These are phyloP conservation scores for Microctonus hyperodae DNA, from an alignment of 2,888 invertebrate species.

Conservation along the genomic window DNA sequence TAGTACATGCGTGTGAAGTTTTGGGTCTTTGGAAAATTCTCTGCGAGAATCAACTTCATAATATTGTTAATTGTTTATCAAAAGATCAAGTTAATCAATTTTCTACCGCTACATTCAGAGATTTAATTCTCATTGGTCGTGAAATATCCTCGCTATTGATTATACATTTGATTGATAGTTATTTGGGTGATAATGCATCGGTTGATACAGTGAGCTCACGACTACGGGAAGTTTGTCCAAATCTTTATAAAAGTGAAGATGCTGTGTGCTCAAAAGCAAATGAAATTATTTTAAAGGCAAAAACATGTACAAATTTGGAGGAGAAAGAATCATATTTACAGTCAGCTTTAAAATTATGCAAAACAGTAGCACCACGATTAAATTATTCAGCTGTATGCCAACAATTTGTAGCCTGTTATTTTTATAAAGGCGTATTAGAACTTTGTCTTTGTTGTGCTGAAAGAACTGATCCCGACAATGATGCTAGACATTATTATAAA, in stretches of 20 bases:
- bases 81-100: slow-evolving; percentile 70
- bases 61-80: slow-evolving; percentile 75
- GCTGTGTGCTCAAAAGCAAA: slow-evolving; percentile 95
- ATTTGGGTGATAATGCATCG: slow-evolving; percentile 93
- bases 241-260: slow-evolving; percentile 92
- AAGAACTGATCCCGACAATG: slow-evolving; percentile 87
- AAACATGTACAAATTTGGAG: slow-evolving; percentile 74
- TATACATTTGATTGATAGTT: slow-evolving; percentile 85
- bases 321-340: slow-evolving; percentile 81
- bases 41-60: slow-evolving; percentile 90
- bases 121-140: slow-evolving; percentile 80
- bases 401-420: slow-evolving; percentile 81
- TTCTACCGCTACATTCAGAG: slow-evolving; percentile 70
- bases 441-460: slow-evolving; percentile 84
- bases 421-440: slow-evolving; percentile 89
- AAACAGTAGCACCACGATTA: slow-evolving; percentile 86
- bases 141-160: slow-evolving; percentile 80
- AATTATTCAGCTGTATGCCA: slow-evolving; percentile 86
- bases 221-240: slow-evolving; percentile 90
- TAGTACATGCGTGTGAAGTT: slow-evolving; percentile 85
- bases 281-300: slow-evolving; percentile 85
- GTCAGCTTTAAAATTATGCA: slow-evolving; percentile 83
- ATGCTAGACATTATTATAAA: slow-evolving; percentile 87
- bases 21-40: slow-evolving; percentile 92
- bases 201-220: slow-evolving; percentile 90